A percentile compares a stretch with the other conserved stretches of the same genome.
Conservation (phyloP, 2,797 vertebrate species). For the Heterohyrax brucei region DNA sequence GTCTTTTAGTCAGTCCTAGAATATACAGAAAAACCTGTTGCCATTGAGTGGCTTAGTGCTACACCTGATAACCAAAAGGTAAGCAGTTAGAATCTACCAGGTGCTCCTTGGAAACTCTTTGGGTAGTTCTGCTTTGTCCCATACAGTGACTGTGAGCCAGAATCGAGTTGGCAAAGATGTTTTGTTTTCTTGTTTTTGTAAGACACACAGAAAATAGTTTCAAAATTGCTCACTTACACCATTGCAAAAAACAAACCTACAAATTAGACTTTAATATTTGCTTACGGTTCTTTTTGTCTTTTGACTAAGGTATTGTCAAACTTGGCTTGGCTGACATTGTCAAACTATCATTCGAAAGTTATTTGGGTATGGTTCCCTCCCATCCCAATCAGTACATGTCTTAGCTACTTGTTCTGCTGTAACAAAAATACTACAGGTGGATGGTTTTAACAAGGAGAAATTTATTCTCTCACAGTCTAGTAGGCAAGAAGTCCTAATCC, state of each 20-base stretch:
- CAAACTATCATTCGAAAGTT: neutral
- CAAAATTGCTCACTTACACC: neutral
- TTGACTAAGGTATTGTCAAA: neutral
- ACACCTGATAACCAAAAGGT: no score
- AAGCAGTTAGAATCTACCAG: no score
- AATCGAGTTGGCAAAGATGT: no score
- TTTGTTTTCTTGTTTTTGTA: neutral
- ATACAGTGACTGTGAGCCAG: no score
- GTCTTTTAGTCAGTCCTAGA: neutral
- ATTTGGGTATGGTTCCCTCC: neutral
- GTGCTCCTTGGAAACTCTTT: no score
- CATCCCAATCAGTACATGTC: neutral
- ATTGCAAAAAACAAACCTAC: neutral
- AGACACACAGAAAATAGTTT: neutral
- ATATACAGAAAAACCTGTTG: neutral
- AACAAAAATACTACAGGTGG: no score
- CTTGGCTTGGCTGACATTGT: neutral
- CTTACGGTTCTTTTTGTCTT: neutral
- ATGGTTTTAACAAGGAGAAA: no score
- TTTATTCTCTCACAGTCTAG: no score
- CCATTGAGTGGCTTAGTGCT: no score
- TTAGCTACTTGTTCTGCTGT: no score
- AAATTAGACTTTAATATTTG: neutral
- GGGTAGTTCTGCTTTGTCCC: no score
- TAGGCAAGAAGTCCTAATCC: no score